Conservation (phyloP, 37 sponge, comb jelly and placozoan species). For the Amphimedon queenslandica region DNA sequence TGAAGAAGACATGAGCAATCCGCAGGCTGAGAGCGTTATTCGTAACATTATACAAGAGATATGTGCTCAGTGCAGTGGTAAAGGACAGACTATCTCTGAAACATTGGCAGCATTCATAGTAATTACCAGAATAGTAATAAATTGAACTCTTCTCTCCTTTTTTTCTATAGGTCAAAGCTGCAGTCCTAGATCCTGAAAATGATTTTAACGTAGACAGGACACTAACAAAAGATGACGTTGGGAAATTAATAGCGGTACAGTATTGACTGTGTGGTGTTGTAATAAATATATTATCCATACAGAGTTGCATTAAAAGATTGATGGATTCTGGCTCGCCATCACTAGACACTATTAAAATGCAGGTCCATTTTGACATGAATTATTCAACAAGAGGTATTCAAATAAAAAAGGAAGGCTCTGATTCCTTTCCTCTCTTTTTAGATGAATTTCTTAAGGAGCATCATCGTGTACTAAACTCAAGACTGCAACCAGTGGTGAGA, state of each 20-base stretch:
- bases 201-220: slow-evolving; percentile 93
- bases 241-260: slow-evolving; percentile 80
- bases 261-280: not conserved
- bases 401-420: not conserved
- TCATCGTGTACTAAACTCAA: slow-evolving; percentile 69
- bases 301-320: slow-evolving; percentile 81
- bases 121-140: slow-evolving; percentile 18
- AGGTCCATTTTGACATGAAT: slow-evolving; percentile 99
- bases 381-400: slow-evolving; percentile 91
- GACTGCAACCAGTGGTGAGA: slow-evolving; percentile 77
- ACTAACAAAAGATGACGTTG: slow-evolving; percentile 93
- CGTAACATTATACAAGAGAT: slow-evolving; percentile 96
- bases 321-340: slow-evolving; percentile 72
- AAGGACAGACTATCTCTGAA: slow-evolving; percentile 87
- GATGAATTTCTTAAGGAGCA: slow-evolving; percentile 93
- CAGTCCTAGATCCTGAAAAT: slow-evolving; percentile 96
- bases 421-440: slow-evolving; percentile 14
- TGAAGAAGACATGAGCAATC: too few species aligned
- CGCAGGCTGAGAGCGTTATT: slow-evolving; percentile 96
- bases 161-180: slow-evolving; percentile 76
- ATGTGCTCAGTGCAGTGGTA: slow-evolving; percentile 69
- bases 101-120: slow-evolving; percentile 98
- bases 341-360: slow-evolving; percentile 96
- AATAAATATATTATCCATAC: not conserved
- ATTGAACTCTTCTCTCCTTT: not conserved